phyloP scores from a whole-genome alignment of 2,888 invertebrate species.

The Choreutis nemorana region DNA sequence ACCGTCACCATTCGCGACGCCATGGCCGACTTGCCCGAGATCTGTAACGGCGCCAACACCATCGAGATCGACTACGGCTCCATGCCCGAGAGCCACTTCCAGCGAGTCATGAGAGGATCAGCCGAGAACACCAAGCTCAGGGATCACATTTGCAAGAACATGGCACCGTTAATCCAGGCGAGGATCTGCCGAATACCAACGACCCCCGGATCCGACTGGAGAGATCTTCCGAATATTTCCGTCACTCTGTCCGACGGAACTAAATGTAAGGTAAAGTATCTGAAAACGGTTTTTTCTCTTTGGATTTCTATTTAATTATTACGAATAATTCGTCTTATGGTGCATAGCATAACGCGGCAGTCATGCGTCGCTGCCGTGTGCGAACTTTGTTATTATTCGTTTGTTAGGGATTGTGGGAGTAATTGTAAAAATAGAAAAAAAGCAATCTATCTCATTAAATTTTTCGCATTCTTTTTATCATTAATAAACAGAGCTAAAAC shows the following conservation, averaged over 20 bases:
- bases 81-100: constrained; percentile 78
- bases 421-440: no score
- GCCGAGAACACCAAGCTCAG: constrained; percentile 64
- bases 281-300: no score
- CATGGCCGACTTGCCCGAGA: constrained; percentile 81
- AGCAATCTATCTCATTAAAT: no score
- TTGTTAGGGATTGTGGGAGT: no score
- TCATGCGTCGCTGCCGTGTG: no score
- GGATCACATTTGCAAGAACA: constrained; percentile 86
- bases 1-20: constrained; percentile 84
- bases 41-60: constrained; percentile 74
- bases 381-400: no score
- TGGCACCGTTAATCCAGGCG: constrained; percentile 81
- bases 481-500: no score
- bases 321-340: no score
- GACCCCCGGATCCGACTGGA: constrained; percentile 82
- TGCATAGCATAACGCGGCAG: no score
- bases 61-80: constrained; percentile 76
- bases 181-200: constrained; percentile 80
- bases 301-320: no score
- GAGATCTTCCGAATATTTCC: constrained; percentile 82
- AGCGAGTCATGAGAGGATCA: constrained; percentile 71
- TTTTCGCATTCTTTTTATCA: no score
- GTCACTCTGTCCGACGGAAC: constrained; percentile 76
- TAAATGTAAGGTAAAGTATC: constrained; percentile 63